Base-by-base conservation (phyloP, 1,140 invertebrate genomes). In the Aradophagus sp. region DNA sequence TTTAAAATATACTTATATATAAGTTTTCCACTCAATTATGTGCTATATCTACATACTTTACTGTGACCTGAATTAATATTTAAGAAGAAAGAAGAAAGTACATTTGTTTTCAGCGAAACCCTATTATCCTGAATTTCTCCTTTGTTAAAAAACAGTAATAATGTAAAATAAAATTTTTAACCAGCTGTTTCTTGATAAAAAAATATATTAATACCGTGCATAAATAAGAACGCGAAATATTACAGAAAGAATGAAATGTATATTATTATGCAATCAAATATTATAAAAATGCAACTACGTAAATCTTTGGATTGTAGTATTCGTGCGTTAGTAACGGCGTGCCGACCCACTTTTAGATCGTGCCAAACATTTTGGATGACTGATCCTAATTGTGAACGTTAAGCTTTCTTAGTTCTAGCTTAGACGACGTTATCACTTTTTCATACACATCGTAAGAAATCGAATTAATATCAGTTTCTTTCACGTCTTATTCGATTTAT, bases 311-410 rank as follows among this genome's bases (percentile, higher is more conserved):
- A 20, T 61, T 41, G 36, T 35, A 52, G 36, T 44, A 41, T 47
- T 53, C 27, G 23, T 55, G 47, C 27, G 61, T 56, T 50, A 17
- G 50, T 63, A 56, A 56, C 48, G 38, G 52, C 62, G 52, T 32
- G 55, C 41, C 77, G 77, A 77, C 78, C 79, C 56, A 81, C 53
- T 81, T 81, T 78, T 62, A 56, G 59, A 65, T 50, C 61, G 73
- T 81, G 78, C 79, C 77, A 80, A 81, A 77, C 58, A 73, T 76
- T 68, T 71, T 71, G 42, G 63, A 79, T 58, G 52, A 55, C 58
- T 61, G 53, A 41, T 69, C 70, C 56, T 79, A 75, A 79, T 78
- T 50, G 67, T 58, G 52, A 41, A 50, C 58, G 23, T 62, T 58
- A 58, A 67, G 45, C 41, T 56, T 70, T 70, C 58, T 62, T 34